Percentiles rank a stretch among this genome's conserved stretches.
phyloP scores from a whole-genome alignment of 1,140 invertebrate genomes.

The Zaprionus capensis region DNA sequence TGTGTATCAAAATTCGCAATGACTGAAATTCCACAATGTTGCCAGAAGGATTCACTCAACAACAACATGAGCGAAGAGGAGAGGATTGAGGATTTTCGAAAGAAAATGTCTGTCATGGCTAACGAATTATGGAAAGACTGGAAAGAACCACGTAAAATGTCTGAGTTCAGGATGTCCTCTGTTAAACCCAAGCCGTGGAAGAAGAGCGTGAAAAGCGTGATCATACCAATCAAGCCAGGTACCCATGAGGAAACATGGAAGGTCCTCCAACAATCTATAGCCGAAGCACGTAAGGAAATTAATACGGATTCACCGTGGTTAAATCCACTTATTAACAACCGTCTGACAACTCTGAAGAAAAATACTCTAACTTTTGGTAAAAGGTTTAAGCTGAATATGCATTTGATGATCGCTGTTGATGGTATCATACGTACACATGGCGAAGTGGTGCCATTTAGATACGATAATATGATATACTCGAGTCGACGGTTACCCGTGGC shows the following conservation, averaged over 20 bases:
- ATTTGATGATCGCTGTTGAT: conserved; percentile 6
- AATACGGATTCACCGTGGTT: not conserved
- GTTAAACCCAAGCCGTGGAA: too few relatives aligned
- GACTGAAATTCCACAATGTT: not conserved
- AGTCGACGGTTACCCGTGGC: not conserved
- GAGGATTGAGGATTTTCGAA: too few relatives aligned
- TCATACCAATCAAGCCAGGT: not conserved
- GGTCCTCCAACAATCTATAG: not conserved
- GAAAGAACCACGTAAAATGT: too few relatives aligned
- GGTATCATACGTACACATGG: conserved; percentile 18
- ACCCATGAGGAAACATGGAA: not conserved
- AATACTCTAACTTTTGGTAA: not conserved
- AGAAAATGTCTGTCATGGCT: too few relatives aligned
- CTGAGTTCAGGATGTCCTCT: too few relatives aligned
- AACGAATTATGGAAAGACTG: too few relatives aligned
- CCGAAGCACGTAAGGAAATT: not conserved
- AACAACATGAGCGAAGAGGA: too few relatives aligned
- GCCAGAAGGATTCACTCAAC: not conserved
- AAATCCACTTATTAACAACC: not conserved
- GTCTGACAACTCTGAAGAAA: not conserved
- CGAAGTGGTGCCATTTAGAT: conserved; percentile 5
- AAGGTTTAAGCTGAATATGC: not conserved
- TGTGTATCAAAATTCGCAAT: conserved; percentile 2
- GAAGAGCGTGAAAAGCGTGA: too few relatives aligned
- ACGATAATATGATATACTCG: conserved; percentile 5